Conservation (phyloP, 2,113 vertebrate genomes). For the Etheostoma spectabile region DNA sequence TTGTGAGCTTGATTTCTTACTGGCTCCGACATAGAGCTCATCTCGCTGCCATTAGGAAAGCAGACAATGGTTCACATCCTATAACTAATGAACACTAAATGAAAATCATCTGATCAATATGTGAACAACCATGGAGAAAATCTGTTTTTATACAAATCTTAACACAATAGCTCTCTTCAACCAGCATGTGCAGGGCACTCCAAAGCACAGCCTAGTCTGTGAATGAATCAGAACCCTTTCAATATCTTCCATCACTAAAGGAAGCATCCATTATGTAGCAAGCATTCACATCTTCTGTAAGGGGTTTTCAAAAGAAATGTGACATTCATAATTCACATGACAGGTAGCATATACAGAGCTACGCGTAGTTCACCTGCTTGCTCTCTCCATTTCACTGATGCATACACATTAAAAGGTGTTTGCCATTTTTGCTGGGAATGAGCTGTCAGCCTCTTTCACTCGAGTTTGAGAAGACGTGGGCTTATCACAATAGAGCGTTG, state of each 20-base stretch:
- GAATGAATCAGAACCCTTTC: conserved; percentile 57
- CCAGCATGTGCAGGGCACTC: conserved; percentile 18
- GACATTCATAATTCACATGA: conserved; percentile 44
- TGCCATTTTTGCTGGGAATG: conserved; percentile 61
- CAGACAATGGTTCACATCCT: conserved; percentile 34
- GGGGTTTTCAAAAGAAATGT: conserved; percentile 40
- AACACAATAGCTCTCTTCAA: conserved; percentile 43
- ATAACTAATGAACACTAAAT: not conserved
- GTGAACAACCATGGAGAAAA: conserved; percentile 30
- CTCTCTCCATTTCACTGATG: conserved; percentile 44
- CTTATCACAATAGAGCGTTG: conserved; percentile 70
- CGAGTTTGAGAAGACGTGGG: conserved; percentile 55
- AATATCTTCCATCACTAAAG: conserved; percentile 25
- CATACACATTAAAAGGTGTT: conserved; percentile 50
- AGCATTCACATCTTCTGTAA: conserved; percentile 15
- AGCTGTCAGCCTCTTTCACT: conserved; percentile 66
- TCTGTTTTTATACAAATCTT: conserved; percentile 36
- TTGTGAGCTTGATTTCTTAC: conserved; percentile 28
- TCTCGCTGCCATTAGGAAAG: conserved; percentile 29
- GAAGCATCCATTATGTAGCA: conserved; percentile 6
- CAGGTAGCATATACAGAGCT: conserved; percentile 7
- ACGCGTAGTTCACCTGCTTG: conserved; percentile 46
- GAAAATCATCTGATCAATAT: conserved; percentile 55
- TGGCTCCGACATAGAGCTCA: conserved; percentile 29
- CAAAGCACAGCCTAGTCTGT: conserved; percentile 7